phyloP scores from a whole-genome alignment of 2,888 invertebrate genomes.

The Villa cingulata region DNA sequence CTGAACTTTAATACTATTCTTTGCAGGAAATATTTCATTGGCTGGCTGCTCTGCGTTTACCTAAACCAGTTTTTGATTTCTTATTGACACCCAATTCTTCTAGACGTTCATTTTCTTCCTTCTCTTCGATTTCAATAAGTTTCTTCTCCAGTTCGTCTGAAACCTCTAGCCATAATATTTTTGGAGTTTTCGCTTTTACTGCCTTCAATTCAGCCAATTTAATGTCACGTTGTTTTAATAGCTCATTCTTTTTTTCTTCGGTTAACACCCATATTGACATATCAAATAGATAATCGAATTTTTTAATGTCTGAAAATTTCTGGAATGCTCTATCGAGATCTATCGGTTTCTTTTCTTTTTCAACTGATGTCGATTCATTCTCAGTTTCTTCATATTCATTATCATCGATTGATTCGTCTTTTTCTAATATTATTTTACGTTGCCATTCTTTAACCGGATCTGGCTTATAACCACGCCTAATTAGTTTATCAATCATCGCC shows the following conservation, averaged over 20 bases:
- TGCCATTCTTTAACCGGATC: conserved; percentile 56
- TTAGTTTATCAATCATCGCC: conserved; percentile 72
- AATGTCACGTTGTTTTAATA: conserved; percentile 71
- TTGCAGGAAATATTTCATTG: conserved; percentile 28
- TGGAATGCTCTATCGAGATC: conserved; percentile 50
- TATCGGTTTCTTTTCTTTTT: conserved; percentile 33
- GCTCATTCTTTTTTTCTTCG: conserved; percentile 80
- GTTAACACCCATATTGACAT: conserved; percentile 96
- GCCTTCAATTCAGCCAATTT: conserved; percentile 51
- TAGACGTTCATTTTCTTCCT: conserved; percentile 55
- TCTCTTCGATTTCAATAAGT: conserved; percentile 58
- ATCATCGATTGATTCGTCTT: conserved; percentile 37
- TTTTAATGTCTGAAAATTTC: conserved; percentile 52
- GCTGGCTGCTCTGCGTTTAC: conserved; percentile 44
- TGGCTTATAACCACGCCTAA: conserved; percentile 55
- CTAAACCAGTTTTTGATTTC: conserved; percentile 46
- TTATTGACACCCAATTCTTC: conserved; percentile 46
- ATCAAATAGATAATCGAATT: conserved; percentile 86
- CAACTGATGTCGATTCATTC: conserved; percentile 17
- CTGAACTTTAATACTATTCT: conserved; percentile 24
- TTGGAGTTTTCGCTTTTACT: conserved; percentile 56
- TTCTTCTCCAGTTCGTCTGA: conserved; percentile 58
- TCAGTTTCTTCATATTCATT: conserved; percentile 34
- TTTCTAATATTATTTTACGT: conserved; percentile 43
- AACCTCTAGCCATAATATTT: conserved; percentile 79